Percentiles rank a stretch among this genome's conserved stretches.
These are phyloP conservation scores for Pilophorus perplexus DNA, from an alignment of 2,888 invertebrate genomes.

Conservation along the genomic window DNA sequence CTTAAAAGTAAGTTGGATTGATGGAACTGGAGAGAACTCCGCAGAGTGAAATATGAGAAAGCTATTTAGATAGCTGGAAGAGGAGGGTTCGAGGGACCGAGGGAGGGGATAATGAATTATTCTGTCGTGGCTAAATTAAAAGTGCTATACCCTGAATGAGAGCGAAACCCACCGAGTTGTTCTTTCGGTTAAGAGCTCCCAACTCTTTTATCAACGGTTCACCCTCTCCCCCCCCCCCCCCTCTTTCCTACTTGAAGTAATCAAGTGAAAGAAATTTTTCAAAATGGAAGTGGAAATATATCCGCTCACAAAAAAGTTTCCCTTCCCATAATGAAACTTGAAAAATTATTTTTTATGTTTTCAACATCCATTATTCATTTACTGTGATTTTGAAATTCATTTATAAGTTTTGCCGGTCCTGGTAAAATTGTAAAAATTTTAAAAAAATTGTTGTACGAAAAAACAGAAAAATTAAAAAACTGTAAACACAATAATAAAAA, in stretches of 20 bases:
- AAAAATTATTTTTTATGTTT: too few relatives aligned
- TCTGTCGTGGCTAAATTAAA: slow-evolving; percentile 37
- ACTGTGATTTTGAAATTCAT: too few relatives aligned
- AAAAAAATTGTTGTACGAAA: too few relatives aligned
- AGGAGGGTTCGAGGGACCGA: background rate
- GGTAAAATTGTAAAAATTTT: too few relatives aligned
- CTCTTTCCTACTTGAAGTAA: slow-evolving; percentile 1
- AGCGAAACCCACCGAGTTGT: background rate
- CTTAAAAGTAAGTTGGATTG: slow-evolving; percentile 18
- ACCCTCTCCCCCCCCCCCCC: too few relatives aligned
- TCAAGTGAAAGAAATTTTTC: slow-evolving; percentile 3
- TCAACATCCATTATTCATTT: too few relatives aligned
- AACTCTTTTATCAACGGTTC: slow-evolving; percentile 13
- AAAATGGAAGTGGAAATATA: too few relatives aligned
- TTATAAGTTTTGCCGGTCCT: too few relatives aligned
- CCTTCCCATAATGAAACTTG: too few relatives aligned
- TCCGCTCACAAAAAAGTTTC: too few relatives aligned
- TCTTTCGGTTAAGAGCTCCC: background rate
- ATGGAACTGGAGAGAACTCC: slow-evolving; percentile 5
- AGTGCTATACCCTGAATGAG: slow-evolving; percentile 31
- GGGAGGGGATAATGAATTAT: slow-evolving; percentile 26
- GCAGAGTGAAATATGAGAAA: slow-evolving; percentile 33
- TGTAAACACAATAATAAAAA: too few relatives aligned
- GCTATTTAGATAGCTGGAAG: slow-evolving; percentile 30
- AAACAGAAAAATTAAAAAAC: too few relatives aligned